Conservation (phyloP, 2,113 vertebrate genomes). For the Hystrix cristata region DNA sequence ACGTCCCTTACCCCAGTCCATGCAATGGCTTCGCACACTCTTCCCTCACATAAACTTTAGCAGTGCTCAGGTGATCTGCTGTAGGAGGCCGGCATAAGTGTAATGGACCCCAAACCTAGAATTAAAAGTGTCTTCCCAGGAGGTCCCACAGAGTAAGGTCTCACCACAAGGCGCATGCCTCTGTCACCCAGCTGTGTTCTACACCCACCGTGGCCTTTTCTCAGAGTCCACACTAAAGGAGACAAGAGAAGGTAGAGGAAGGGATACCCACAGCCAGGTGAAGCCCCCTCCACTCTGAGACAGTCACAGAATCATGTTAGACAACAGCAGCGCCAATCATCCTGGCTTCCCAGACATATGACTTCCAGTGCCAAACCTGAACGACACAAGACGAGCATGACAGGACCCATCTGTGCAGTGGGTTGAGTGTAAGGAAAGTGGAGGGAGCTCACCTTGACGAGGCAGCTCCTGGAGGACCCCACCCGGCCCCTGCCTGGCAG, state of each 20-base stretch:
- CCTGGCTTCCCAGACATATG: neutral
- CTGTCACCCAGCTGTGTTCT: neutral
- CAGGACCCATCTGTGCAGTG: rapidly evolving
- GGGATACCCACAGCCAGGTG: neutral
- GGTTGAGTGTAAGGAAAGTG: neutral
- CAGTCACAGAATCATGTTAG: neutral
- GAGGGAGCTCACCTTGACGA: neutral
- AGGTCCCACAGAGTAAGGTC: neutral
- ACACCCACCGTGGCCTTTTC: neutral
- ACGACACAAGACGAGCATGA: neutral
- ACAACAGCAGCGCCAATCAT: neutral
- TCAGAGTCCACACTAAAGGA: neutral
- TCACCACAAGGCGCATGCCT: neutral
- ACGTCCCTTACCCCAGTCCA: neutral
- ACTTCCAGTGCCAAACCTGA: neutral
- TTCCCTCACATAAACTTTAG: neutral
- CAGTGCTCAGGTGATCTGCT: neutral
- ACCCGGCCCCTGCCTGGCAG: neutral
- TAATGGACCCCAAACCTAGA: neutral
- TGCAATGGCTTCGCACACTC: neutral
- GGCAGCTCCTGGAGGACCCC: neutral
- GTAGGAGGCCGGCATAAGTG: neutral
- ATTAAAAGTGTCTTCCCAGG: neutral
- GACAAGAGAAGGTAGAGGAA: neutral
- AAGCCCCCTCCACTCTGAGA: neutral